These are phyloP conservation scores for Leguminivora glycinivorella DNA, from an alignment of 1,140 invertebrate genomes.

Conservation along the genomic window DNA sequence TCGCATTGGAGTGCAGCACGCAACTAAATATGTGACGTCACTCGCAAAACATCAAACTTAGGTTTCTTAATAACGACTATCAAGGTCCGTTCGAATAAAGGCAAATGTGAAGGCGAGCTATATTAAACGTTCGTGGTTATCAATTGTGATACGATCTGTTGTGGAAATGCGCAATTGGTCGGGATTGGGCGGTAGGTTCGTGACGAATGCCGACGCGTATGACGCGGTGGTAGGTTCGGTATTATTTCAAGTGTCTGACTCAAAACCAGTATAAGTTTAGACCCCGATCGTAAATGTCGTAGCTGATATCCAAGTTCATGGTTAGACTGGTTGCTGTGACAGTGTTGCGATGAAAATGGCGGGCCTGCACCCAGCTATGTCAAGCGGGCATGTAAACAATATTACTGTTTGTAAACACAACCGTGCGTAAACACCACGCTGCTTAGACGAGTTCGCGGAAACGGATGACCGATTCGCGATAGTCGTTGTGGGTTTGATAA, in stretches of 20 bases:
- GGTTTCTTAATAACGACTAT: neutral
- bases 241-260: neutral
- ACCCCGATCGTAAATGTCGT: neutral
- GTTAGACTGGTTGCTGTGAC: neutral
- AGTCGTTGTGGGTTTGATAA: neutral
- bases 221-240: no score
- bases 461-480: neutral
- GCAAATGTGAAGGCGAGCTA: neutral
- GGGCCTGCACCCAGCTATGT: slow-evolving; percentile 8
- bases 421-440: slow-evolving; percentile 18
- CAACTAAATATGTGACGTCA: neutral
- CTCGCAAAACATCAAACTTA: neutral
- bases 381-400: slow-evolving; percentile 10
- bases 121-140: neutral
- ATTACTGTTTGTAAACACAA: slow-evolving; percentile 20
- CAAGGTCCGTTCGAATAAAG: slow-evolving; percentile 3
- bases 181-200: neutral
- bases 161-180: slow-evolving; percentile 14
- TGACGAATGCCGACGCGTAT: neutral
- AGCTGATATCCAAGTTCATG: neutral
- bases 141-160: slow-evolving; percentile 9
- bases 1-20: neutral
- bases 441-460: slow-evolving; percentile 18
- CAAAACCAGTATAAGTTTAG: neutral
- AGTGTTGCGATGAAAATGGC: neutral